A percentile compares a stretch with the other conserved stretches of the same genome.
Conservation (phyloP, 2,797 vertebrate genomes). For the Xyrichtys novacula region DNA sequence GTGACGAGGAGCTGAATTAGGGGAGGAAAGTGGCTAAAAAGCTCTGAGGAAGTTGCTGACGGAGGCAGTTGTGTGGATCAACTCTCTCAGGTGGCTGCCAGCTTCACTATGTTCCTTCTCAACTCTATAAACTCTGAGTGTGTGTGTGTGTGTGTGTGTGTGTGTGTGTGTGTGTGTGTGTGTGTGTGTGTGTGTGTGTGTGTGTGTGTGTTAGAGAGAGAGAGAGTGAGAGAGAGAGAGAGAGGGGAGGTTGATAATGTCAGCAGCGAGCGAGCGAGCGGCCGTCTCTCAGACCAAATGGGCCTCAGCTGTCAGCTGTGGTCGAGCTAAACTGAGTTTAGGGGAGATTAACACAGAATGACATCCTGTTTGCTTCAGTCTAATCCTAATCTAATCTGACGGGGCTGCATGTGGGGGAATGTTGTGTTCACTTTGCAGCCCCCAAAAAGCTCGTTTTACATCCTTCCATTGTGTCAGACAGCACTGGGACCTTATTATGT, state of each 20-base stretch:
- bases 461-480: constrained; percentile 30
- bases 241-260: constrained; percentile 66
- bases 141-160: constrained; percentile 18
- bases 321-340: constrained; percentile 72
- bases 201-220: constrained; percentile 12
- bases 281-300: constrained; percentile 71
- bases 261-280: constrained; percentile 53
- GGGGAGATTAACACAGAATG: constrained; percentile 71
- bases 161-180: constrained; percentile 24
- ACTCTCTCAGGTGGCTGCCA: constrained; percentile 78
- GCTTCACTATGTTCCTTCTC: constrained; percentile 42
- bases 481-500: constrained; percentile 11
- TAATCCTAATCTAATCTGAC: constrained; percentile 70
- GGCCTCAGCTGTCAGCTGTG: constrained; percentile 73
- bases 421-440: constrained; percentile 44
- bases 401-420: constrained; percentile 53
- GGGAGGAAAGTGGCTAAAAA: constrained; percentile 77
- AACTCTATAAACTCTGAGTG: constrained; percentile 49
- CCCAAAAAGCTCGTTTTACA: constrained; percentile 44
- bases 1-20: constrained; percentile 64
- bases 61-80: constrained; percentile 66
- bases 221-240: too few species aligned
- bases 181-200: constrained; percentile 17
- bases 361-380: constrained; percentile 68
- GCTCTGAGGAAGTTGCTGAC: constrained; percentile 75